A percentile compares a stretch with the other conserved stretches of the same genome.
Evolutionary conservation across 1,140 invertebrate species (phyloP).

Genomic region (Diachasmimorpha longicaudata): DNA sequence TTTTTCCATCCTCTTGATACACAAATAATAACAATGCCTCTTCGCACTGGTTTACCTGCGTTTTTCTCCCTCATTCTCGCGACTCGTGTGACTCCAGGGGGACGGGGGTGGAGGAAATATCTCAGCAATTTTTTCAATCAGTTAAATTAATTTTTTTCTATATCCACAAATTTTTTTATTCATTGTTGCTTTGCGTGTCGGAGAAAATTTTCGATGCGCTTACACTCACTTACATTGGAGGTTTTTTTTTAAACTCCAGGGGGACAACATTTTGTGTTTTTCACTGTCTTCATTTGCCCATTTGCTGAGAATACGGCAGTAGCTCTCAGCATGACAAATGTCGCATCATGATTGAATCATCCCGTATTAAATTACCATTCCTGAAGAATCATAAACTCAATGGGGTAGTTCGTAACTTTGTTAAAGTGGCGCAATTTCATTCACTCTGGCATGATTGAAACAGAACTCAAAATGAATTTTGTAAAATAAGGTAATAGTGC

Average conservation of each 20-base stretch:
- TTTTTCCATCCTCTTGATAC: neutral
- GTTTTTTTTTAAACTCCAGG: too few species aligned
- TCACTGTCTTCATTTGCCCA: neutral
- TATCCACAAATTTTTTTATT: too few species aligned
- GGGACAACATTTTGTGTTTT: too few species aligned
- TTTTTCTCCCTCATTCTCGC: neutral
- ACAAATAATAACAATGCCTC: neutral
- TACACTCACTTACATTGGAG: conserved; percentile 19
- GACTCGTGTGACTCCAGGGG: too few species aligned
- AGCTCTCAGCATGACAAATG: neutral
- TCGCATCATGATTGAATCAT: conserved; percentile 20
- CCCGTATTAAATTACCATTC: neutral
- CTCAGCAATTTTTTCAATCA: neutral
- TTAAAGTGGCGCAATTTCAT: neutral
- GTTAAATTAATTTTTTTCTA: neutral
- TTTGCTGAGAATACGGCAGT: neutral
- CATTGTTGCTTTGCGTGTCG: too few species aligned
- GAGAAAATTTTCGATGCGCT: neutral
- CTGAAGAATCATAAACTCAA: neutral
- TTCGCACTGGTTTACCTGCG: neutral
- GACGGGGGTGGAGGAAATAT: too few species aligned
- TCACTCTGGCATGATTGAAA: neutral
- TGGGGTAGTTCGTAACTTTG: neutral
- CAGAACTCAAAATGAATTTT: neutral
- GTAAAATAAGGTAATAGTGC: neutral